Conservation (phyloP, 2,113 vertebrate genomes). For the Motacilla alba region DNA sequence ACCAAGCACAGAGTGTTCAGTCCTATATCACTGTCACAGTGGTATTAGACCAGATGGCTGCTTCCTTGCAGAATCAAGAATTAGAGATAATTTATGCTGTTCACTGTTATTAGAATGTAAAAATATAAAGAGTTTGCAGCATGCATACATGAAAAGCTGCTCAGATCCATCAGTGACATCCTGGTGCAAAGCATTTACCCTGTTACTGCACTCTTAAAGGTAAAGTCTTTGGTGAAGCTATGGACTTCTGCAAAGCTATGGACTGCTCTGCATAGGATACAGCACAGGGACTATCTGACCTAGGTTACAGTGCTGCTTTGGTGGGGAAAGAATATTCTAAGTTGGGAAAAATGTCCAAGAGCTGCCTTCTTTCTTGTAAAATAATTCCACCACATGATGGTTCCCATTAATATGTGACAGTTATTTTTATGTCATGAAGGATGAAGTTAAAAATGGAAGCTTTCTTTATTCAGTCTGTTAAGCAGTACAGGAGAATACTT, state of each 20-base stretch:
- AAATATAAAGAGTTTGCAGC: slow-evolving; percentile 79
- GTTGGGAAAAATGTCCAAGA: slow-evolving; percentile 15
- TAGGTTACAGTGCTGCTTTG: neutral
- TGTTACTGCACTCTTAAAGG: neutral
- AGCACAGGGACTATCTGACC: neutral
- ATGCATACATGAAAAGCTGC: slow-evolving; percentile 71
- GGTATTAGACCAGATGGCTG: slow-evolving; percentile 86
- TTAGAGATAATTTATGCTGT: slow-evolving; percentile 83
- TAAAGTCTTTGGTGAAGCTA: neutral
- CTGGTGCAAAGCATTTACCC: slow-evolving; percentile 20
- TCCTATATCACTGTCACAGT: slow-evolving; percentile 79
- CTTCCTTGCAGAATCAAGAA: slow-evolving; percentile 80
- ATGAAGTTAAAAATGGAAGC: slow-evolving; percentile 55
- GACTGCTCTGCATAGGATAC: neutral
- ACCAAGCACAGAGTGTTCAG: slow-evolving; percentile 80
- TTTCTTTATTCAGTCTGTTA: slow-evolving; percentile 54
- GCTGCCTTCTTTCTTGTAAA: slow-evolving; percentile 30
- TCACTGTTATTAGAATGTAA: slow-evolving; percentile 82
- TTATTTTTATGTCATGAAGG: slow-evolving; percentile 49
- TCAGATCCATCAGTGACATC: slow-evolving; percentile 43
- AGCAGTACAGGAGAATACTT: slow-evolving; percentile 53
- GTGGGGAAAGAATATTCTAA: neutral
- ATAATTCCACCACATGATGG: neutral
- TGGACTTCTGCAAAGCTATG: neutral
- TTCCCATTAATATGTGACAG: slow-evolving; percentile 41